Percentiles rank a stretch among this genome's conserved stretches.
These are phyloP conservation scores for Uropetala carovei DNA, from an alignment of 2,888 invertebrate species.

Conservation along the genomic window DNA sequence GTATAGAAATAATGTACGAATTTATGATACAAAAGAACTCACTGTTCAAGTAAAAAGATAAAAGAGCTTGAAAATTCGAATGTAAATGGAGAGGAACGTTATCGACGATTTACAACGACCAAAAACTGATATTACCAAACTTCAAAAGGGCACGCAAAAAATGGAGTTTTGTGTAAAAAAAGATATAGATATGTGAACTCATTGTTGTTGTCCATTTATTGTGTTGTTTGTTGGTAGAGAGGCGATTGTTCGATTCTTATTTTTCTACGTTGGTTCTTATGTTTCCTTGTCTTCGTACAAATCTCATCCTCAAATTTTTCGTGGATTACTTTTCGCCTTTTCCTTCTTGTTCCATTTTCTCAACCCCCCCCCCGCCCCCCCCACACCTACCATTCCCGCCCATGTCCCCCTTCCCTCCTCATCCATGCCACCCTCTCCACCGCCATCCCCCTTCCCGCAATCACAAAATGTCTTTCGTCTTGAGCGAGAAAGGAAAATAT, in stretches of 20 bases:
- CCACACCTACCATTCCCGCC: neutral
- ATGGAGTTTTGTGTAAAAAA: constrained; percentile 44
- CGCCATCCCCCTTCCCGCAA: neutral
- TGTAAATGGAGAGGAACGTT: neutral
- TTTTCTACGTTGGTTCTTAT: constrained; percentile 60
- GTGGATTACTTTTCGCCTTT: constrained; percentile 24
- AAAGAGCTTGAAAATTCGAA: constrained; percentile 42
- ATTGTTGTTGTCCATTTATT: constrained; percentile 62
- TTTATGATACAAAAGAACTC: neutral
- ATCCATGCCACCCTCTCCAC: neutral
- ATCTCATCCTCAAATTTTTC: constrained; percentile 30
- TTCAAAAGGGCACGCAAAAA: constrained; percentile 42
- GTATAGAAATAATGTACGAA: constrained; percentile 9
- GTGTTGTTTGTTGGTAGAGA: constrained; percentile 55
- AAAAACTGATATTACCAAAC: constrained; percentile 23
- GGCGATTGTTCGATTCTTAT: constrained; percentile 58
- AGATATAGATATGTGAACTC: constrained; percentile 56
- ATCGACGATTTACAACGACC: constrained; percentile 15
- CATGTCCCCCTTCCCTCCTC: neutral
- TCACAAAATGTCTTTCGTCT: constrained; percentile 58
- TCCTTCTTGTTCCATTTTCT: neutral
- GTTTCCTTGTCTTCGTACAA: constrained; percentile 54
- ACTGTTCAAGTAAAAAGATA: constrained; percentile 12
- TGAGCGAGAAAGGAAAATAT: constrained; percentile 57
- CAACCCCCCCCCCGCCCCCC: neutral